Evolutionary conservation across 1,140 invertebrate species (phyloP), one percentile per base, ranked within the genome.

Genomic region (Drosophila santomea): DNA sequence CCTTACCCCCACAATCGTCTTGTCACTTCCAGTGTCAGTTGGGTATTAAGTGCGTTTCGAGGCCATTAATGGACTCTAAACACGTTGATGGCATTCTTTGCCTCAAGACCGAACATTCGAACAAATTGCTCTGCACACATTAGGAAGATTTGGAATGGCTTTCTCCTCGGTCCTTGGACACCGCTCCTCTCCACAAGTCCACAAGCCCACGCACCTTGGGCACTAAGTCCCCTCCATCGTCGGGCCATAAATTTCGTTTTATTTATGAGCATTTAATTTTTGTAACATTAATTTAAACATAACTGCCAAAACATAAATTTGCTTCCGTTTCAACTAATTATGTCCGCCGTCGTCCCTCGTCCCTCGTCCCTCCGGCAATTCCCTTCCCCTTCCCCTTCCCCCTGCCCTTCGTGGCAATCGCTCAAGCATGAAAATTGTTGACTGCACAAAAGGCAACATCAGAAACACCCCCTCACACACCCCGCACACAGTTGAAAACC

Each of bases 271-370:
- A 90, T 90, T 91, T 91, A 91, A 91, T 91, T 89, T 84, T 82
- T 91, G 83, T 91, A 86, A 91, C 90, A 91, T 91, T 91, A 91
- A 91, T 91, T 91, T 85, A 88, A 85, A 80, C 80, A 90, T 90
- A 91, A 91, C 90, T 91, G 90, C 86, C 90, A 91, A 90, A 91
- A 91, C 90, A 91, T 91, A 91, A 91, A 91, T 91, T 91, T 90
- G 86, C 86, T 91, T 90, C 90, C 90, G 86, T 91, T 91, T 91
- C 81, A 91, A 88, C 90, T 91, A 91, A 91, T 90, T 91, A 90
- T 86, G 81, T 81, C 64, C 72, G 50, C 47, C 47, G 41, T 47
- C 52, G 17, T 47, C 8, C 54, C 20, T 14, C 25, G 17, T 17
- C 17, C 17, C 17, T 47, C 52, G 17, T 47, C 8, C 54, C 20